Base-by-base conservation (phyloP, 2,888 invertebrate species). In the Agelastica alni region DNA sequence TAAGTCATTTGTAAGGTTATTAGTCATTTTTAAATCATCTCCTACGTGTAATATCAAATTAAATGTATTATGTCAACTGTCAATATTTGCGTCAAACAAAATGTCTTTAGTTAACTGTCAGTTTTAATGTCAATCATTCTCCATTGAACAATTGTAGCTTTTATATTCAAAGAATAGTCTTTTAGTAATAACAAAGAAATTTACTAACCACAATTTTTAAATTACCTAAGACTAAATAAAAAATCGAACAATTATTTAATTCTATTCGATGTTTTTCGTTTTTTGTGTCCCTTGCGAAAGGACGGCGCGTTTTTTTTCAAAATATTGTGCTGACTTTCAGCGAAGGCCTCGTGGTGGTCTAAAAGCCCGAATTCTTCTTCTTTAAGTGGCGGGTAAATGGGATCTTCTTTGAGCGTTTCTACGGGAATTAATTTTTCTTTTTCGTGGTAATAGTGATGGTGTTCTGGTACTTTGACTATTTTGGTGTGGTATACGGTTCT, bases 401-500 rank as follows among this genome's bases (percentile, higher is more conserved):
- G 59, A n/a, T 57, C 56, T 5, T 56, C 46, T 30, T 62, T 46
- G 10, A 53, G 53, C 7, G 56, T 46, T 51, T 65, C 62, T 3
- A 66, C 37, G 1, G 62, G 54, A 17, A 70, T 62, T 7, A 68
- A 56, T 46, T 74, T 75, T 36, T 73, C 70, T 39, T 73, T 74
- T 51, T 75, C 72, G 44, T 70, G 70, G 48, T 70, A 68, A 56
- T 75, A 68, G 52, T 76, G 75, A 51, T 76, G 76, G 51, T 76
- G 76, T 56, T 75, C 72, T 0, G 76, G 76, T 3, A 76, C 69
- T 63, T 75, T 76, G 7, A 76, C 59, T 34, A 73, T 67, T 65
- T 76, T 75, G 2, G 76, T 76, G 48, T 70, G 70, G 59, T 74
- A 73, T 13, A 76, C 61, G 2, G 74, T 75, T 58, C 71, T 74